Evolutionary conservation across 2,113 vertebrate genomes (phyloP).

Genomic region (Microtus montanus): DNA sequence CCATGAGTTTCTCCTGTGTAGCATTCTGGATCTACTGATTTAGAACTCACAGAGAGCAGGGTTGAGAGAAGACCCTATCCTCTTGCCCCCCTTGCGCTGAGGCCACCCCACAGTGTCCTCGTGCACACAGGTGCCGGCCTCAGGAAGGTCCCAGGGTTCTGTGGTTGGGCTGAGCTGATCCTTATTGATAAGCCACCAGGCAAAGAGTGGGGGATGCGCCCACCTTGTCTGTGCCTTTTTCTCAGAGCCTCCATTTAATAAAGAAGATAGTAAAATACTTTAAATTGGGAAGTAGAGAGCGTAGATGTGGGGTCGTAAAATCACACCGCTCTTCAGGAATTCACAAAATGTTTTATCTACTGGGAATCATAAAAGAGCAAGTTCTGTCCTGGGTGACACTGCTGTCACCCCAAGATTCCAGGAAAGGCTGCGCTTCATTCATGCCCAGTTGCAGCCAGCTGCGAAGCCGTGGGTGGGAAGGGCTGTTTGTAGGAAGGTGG

Average conservation of each 20-base stretch:
- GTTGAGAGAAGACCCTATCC: rapidly evolving
- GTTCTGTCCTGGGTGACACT: not conserved
- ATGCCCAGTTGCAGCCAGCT: not conserved
- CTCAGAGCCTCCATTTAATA: not conserved
- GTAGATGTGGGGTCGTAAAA: not conserved
- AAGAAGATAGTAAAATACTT: slow-evolving; percentile 30
- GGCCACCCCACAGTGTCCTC: rapidly evolving
- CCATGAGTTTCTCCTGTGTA: not conserved
- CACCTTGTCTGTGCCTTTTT: not conserved
- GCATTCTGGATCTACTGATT: not conserved
- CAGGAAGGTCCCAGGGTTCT: not conserved
- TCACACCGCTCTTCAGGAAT: not conserved
- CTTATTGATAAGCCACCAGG: not conserved
- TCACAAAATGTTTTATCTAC: not conserved
- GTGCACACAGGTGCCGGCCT: too few species aligned
- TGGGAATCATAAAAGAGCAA: not conserved
- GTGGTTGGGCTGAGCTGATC: not conserved
- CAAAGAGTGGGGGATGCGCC: not conserved
- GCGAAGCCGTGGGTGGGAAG: not conserved
- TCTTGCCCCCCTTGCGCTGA: not conserved
- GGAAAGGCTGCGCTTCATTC: not conserved
- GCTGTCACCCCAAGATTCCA: not conserved
- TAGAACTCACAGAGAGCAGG: not conserved
- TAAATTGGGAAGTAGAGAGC: not conserved
- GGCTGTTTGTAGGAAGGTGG: not conserved